A percentile compares a stretch with the other conserved stretches of the same genome.
These are phyloP conservation scores for Otus scops DNA, from an alignment of 2,797 vertebrate genomes.

Conservation along the genomic window DNA sequence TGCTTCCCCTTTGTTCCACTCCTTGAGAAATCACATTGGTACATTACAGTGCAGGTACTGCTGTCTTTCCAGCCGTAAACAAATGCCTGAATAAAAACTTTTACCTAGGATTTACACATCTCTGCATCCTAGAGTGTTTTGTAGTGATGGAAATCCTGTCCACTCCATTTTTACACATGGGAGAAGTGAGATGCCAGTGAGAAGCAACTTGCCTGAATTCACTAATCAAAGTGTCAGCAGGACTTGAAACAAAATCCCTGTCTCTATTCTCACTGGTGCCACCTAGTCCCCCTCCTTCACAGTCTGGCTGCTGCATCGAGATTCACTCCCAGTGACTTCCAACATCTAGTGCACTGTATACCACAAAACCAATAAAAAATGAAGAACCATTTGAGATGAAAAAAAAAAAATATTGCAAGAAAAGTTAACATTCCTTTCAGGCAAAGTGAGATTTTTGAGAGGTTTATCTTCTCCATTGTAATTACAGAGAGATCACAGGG, in stretches of 20 bases:
- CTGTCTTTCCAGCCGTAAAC: not conserved
- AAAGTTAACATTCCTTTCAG: not conserved
- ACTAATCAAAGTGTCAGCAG: fast-evolving
- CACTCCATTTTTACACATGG: fast-evolving
- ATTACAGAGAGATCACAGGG: not conserved
- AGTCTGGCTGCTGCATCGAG: not conserved
- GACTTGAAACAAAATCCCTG: not conserved
- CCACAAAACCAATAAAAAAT: not conserved
- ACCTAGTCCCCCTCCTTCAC: not conserved
- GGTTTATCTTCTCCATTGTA: not conserved
- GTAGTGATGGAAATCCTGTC: not conserved
- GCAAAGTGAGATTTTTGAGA: not conserved
- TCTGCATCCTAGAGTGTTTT: not conserved
- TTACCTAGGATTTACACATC: not conserved
- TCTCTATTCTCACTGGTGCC: not conserved
- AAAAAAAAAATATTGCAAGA: not conserved
- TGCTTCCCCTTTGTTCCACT: not conserved
- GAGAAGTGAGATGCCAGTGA: not conserved
- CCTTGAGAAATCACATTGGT: not conserved
- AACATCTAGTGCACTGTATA: not conserved
- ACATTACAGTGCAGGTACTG: not conserved
- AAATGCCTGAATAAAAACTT: not conserved
- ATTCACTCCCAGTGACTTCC: not conserved
- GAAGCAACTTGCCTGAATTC: not conserved
- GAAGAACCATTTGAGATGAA: not conserved